Evolutionary conservation across 2,113 vertebrate species (phyloP), one percentile per base, ranked within the genome.

Genomic region (Podocnemis expansa): DNA sequence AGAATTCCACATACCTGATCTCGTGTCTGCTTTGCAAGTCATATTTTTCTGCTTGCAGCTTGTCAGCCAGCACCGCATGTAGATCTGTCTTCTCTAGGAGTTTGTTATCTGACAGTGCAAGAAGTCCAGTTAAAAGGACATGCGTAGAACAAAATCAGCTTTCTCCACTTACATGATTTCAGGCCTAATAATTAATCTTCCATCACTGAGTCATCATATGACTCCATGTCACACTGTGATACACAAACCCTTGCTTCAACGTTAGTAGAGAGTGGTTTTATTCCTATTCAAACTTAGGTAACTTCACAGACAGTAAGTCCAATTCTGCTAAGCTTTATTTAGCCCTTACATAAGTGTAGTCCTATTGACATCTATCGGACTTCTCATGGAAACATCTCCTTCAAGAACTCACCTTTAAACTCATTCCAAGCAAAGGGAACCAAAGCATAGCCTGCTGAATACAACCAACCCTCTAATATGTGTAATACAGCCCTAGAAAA

Each of bases 81-180:
- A 99, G 98, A 95, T 99, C 99, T 0, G 99, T 99, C 95, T 99
- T 99, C 97, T 99, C 99, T 95, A 99, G 96, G 34, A 99, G 97
- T 89, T 98, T 98, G 96, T 99, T 99, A 98, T 99, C 99, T 99
- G 91, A 87, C 75, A 86, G 7, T 49, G n/a, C 52, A 89, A 95
- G 87, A 89, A 58, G 4, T 7, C 0, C 21, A 82, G 22, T 86
- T 84, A 55, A 84, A 43, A n/a, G 3, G 89, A n/a, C 6, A 83
- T 52, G 7, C 4, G 84, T 79, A 80, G 88, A 70, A 31, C 27
- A 94, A 95, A 90, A 63, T 34, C 78, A 89, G 82, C 89, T 55
- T 75, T 31, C 47, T 12, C 8, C 2, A 63, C 45, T 82, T 21
- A 45, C 29, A 55, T 38, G 31, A 84, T 52, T 47, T 19, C 4